These are phyloP conservation scores for Nipponia nippon DNA, from an alignment of 2,113 vertebrate species.

Conservation along the genomic window DNA sequence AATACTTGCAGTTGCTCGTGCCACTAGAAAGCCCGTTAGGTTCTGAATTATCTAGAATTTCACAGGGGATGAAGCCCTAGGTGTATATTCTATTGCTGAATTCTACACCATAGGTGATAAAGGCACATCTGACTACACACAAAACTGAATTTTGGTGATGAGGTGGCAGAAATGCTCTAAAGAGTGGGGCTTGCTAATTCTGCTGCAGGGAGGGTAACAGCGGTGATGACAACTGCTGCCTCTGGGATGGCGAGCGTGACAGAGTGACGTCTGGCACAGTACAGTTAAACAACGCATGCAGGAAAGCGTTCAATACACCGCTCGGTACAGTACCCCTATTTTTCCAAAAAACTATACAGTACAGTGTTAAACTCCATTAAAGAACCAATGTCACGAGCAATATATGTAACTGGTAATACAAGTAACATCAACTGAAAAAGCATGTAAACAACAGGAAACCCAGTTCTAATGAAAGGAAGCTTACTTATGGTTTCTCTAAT, in stretches of 20 bases:
- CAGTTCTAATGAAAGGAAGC: background rate
- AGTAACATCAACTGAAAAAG: background rate
- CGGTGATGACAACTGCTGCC: background rate
- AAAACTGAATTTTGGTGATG: background rate
- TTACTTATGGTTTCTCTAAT: background rate
- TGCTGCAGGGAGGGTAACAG: background rate
- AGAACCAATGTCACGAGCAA: background rate
- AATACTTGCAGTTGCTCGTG: background rate
- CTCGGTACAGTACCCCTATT: background rate
- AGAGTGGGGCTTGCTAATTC: background rate
- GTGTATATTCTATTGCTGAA: background rate
- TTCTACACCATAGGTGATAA: background rate
- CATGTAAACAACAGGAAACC: background rate
- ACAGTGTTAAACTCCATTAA: background rate
- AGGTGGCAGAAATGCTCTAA: background rate
- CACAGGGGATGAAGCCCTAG: background rate
- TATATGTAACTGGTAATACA: background rate
- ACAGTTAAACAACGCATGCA: background rate
- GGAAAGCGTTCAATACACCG: accelerated
- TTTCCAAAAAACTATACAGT: background rate
- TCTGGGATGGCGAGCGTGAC: accelerated
- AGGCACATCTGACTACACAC: background rate
- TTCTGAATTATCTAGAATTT: background rate
- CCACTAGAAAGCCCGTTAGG: background rate
- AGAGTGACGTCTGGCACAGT: background rate